Base-by-base conservation (phyloP, 2,113 vertebrate genomes). In the Anthoscopus minutus region DNA sequence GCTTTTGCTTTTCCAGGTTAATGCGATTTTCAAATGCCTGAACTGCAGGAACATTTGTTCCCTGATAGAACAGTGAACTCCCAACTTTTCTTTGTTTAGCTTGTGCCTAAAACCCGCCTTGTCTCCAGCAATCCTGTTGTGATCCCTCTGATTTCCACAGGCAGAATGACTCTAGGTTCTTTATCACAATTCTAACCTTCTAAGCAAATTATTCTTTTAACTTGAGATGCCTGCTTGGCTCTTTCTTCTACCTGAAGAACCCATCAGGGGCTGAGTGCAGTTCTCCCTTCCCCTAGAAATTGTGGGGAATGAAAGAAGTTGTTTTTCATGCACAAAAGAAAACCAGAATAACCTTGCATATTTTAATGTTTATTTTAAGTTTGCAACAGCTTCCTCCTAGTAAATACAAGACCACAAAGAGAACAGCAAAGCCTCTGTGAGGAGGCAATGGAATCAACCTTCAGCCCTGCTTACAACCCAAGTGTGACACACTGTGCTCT, bases 1-100 rank as follows among this genome's bases (percentile, higher is more conserved):
- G 80, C 91, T 93, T 82, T 80, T 77, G 35, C 67, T 96, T 95
- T 96, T 95, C 48, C 94, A 95, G 92, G 94, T 92, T 96, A 95
- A 94, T 93, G 60, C 0, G 2, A 91, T 97, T 96, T 93, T 89
- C 14, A 6, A 88, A 82, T 87, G 88, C 88, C 78, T 93, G 78
- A 96, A 53, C 53, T 87, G 71, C 85, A 79, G 80, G n/a, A 93
- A 66, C 67, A 58, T 88, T 92, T 44, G 35, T 93, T 94, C 60
- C 42, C 38, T 87, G 69, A 82, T 66, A 89, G 90, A 91, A 94
- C 14, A 35, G 37, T 79, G 61, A 61, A 64, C 54, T 92, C 65
- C 35, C 81, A 88, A 72, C n/a, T 87, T 93, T 72, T 84, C 69
- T 86, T 94, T 11, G 1, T 86, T 95, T 89, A 50, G 44, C 15